phyloP scores from a whole-genome alignment of 2,888 invertebrate species.

The Pantelozetes paolii region DNA sequence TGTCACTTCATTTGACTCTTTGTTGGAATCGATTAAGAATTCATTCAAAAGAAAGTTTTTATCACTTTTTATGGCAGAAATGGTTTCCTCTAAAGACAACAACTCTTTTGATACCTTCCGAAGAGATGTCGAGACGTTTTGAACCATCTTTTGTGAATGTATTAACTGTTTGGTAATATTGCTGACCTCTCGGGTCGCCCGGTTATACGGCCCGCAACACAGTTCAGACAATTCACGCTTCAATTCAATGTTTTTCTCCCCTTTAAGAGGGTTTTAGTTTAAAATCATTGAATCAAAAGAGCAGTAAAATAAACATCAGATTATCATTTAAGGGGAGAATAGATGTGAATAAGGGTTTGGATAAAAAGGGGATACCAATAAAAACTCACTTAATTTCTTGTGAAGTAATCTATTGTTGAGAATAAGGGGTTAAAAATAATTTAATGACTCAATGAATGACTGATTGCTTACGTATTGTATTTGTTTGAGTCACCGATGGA shows the following conservation, averaged over 20 bases:
- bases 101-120: constrained; percentile 34
- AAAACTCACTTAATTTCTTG: constrained; percentile 22
- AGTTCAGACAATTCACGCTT: constrained; percentile 19
- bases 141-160: constrained; percentile 40
- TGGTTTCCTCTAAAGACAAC: neutral
- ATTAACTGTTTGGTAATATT: constrained; percentile 39
- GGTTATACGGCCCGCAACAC: constrained; percentile 34
- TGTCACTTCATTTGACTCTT: neutral
- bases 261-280: neutral
- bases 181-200: constrained; percentile 39
- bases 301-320: neutral
- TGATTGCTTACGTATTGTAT: constrained; percentile 16
- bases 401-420: constrained; percentile 15
- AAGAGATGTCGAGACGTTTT: constrained; percentile 37
- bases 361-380: neutral
- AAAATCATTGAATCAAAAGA: neutral
- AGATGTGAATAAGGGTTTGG: too few relatives aligned
- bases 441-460: neutral
- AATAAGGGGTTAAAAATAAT: neutral
- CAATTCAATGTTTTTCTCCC: constrained; percentile 36
- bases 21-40: neutral
- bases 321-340: too few relatives aligned
- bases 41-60: constrained; percentile 20
- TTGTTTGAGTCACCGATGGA: neutral
- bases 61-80: constrained; percentile 8